Evolutionary conservation across 2,888 invertebrate genomes (phyloP).

Genomic region (Cactoblastis cactorum): DNA sequence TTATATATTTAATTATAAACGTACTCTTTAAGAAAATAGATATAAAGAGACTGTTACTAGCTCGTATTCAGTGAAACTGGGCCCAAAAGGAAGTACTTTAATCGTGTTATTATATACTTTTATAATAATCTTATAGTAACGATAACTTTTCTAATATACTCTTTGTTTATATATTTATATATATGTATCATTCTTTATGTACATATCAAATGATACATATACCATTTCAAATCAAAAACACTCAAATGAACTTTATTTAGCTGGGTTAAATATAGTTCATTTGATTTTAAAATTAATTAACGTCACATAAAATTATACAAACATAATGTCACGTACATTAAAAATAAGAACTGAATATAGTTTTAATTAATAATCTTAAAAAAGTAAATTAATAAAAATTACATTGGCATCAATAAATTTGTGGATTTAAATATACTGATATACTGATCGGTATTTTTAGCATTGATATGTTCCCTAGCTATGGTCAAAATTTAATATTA

Average conservation of each 20-base stretch:
- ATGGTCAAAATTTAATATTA: constrained; percentile 28
- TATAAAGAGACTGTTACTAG: constrained; percentile 42
- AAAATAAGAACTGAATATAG: constrained; percentile 18
- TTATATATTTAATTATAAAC: constrained; percentile 48
- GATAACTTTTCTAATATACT: constrained; percentile 53
- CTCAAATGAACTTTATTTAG: constrained; percentile 64
- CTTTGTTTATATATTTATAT: constrained; percentile 43
- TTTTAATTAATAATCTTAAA: too few species aligned
- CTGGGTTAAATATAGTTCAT: constrained; percentile 68
- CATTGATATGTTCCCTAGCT: constrained; percentile 46
- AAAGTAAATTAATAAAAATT: neutral
- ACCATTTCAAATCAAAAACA: constrained; percentile 23
- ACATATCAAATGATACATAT: constrained; percentile 26
- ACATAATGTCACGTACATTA: constrained; percentile 13
- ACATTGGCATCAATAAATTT: constrained; percentile 7
- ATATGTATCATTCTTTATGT: constrained; percentile 31
- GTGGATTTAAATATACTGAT: constrained; percentile 22
- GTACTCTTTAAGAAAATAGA: constrained; percentile 59
- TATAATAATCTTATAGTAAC: too few species aligned
- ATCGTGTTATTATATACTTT: too few species aligned
- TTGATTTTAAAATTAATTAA: constrained; percentile 34
- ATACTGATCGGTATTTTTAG: constrained; percentile 28
- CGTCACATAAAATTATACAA: constrained; percentile 14
- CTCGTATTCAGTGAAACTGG: constrained; percentile 44
- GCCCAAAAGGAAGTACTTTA: constrained; percentile 57